These are phyloP conservation scores for Sebastes umbrosus DNA, from an alignment of 2,797 vertebrate genomes.

Conservation along the genomic window DNA sequence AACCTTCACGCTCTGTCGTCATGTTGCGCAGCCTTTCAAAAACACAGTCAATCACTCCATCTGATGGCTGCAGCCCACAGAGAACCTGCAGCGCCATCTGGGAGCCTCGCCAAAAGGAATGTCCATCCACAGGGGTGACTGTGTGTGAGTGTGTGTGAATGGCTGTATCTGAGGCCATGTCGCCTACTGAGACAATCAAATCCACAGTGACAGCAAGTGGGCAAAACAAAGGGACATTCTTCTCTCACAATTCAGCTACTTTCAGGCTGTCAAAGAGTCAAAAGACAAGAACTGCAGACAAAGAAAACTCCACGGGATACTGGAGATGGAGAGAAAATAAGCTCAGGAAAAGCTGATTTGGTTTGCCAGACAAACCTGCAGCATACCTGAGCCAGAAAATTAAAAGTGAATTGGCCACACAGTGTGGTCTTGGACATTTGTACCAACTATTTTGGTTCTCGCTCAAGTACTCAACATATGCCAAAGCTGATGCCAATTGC, in stretches of 20 bases:
- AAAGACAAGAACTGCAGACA: conserved; percentile 59
- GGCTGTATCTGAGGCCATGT: conserved; percentile 55
- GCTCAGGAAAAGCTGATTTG: conserved; percentile 53
- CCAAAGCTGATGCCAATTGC: conserved; percentile 31
- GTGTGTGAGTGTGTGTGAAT: conserved; percentile 57
- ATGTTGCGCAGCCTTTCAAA: conserved; percentile 37
- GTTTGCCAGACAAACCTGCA: conserved; percentile 41
- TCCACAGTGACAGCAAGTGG: conserved; percentile 74
- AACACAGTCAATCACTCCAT: conserved; percentile 46
- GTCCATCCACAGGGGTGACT: conserved; percentile 64
- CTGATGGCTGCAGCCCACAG: conserved; percentile 46
- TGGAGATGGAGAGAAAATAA: conserved; percentile 37
- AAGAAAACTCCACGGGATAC: conserved; percentile 49
- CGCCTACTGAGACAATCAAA: conserved; percentile 76
- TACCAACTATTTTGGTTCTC: conserved; percentile 29
- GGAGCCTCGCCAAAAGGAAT: conserved; percentile 70
- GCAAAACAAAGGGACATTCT: conserved; percentile 75
- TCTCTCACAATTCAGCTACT: conserved; percentile 66
- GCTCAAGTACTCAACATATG: conserved; percentile 34
- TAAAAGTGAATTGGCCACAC: conserved; percentile 29
- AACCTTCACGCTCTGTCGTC: conserved; percentile 3
- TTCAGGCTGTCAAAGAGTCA: conserved; percentile 68
- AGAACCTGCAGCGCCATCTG: conserved; percentile 70
- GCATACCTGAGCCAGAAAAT: conserved; percentile 57
- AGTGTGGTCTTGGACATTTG: not conserved